Conservation (phyloP, 2,113 vertebrate genomes). For the Hydrochoerus hydrochaeris region DNA sequence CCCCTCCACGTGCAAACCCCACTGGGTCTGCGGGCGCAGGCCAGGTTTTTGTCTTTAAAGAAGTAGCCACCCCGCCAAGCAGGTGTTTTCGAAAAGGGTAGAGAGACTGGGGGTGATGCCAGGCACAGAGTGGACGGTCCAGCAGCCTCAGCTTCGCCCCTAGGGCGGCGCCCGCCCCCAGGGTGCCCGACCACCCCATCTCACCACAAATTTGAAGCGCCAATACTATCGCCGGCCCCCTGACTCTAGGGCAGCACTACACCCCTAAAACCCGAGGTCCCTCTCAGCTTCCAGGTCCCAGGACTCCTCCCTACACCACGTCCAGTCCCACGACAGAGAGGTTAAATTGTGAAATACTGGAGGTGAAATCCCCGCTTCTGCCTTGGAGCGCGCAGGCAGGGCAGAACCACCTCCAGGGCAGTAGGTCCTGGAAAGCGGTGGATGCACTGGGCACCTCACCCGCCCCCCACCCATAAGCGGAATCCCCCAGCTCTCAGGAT, state of each 20-base stretch:
- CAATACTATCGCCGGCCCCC: neutral
- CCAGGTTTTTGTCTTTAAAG: slow-evolving; percentile 60
- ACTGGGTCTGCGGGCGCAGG: neutral
- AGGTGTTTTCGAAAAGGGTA: slow-evolving; percentile 10
- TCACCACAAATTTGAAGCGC: neutral
- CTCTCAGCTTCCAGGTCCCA: neutral
- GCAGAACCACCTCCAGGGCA: slow-evolving; percentile 24
- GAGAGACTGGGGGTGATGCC: neutral
- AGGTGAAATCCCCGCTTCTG: slow-evolving; percentile 3
- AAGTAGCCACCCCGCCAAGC: slow-evolving; percentile 50
- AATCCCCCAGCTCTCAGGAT: slow-evolving; percentile 42
- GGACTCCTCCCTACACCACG: neutral
- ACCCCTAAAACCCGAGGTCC: neutral
- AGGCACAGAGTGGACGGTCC: neutral
- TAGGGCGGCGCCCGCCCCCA: slow-evolving; percentile 77
- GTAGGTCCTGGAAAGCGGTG: neutral
- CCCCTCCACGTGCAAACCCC: neutral
- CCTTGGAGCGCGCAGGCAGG: neutral
- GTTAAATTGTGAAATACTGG: neutral
- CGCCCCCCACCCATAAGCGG: neutral
- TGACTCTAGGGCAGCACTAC: neutral
- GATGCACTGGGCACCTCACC: slow-evolving; percentile 38
- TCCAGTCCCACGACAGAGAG: neutral
- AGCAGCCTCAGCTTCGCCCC: slow-evolving; percentile 65
- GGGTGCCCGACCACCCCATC: neutral